A percentile compares a stretch with the other conserved stretches of the same genome.
These are phyloP conservation scores for Ptychobarbus kaznakovi DNA, from an alignment of 2,797 vertebrate genomes.

Conservation along the genomic window DNA sequence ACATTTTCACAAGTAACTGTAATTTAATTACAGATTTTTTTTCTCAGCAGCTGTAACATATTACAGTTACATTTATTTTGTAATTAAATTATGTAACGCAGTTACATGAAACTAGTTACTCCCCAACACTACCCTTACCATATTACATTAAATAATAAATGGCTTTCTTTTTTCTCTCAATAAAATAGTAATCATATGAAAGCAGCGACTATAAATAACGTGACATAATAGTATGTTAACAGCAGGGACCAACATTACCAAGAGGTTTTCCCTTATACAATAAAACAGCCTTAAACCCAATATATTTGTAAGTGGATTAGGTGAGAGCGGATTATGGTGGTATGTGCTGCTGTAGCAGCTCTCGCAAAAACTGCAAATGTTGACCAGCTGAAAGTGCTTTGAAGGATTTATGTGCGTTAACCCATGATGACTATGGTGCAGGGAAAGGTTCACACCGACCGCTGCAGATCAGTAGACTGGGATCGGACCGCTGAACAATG, in stretches of 20 bases:
- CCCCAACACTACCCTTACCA: background rate
- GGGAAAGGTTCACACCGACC: background rate
- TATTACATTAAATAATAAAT: background rate
- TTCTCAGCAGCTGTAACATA: too few relatives aligned
- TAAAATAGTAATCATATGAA: background rate
- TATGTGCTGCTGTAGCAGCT: conserved; percentile 54
- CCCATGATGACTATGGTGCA: conserved; percentile 12
- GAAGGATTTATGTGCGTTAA: conserved; percentile 54
- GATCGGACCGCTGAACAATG: conserved; percentile 38
- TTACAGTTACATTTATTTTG: too few relatives aligned
- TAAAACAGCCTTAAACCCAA: conserved; percentile 62
- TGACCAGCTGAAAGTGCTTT: conserved; percentile 60
- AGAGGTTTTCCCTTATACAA: conserved; percentile 49
- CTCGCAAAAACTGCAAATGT: conserved; percentile 56
- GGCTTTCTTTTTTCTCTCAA: background rate
- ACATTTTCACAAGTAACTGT: too few relatives aligned
- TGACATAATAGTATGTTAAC: conserved; percentile 3
- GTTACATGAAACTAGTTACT: too few relatives aligned
- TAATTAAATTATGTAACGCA: too few relatives aligned
- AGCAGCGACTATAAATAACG: background rate
- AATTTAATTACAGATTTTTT: too few relatives aligned
- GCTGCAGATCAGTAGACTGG: conserved; percentile 20
- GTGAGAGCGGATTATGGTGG: conserved; percentile 70
- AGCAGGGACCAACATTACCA: conserved; percentile 1
- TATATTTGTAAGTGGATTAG: conserved; percentile 73